Base-by-base conservation (phyloP, 1,140 invertebrate genomes). In the Bombus ignitus region DNA sequence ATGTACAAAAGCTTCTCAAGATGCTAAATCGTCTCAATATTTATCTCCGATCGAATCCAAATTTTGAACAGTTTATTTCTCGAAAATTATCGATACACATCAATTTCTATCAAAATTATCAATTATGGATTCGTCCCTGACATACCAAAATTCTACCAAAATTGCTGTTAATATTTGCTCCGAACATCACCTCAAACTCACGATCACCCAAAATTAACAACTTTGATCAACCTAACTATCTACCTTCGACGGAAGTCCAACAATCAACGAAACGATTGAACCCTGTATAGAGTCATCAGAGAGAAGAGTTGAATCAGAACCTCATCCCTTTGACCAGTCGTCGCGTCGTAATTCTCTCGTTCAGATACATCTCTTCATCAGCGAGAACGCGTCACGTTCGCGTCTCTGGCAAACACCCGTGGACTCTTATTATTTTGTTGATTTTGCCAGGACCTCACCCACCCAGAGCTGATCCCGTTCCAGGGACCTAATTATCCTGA, bases 351-450 rank as follows among this genome's bases (percentile, higher is more conserved):
- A 82, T 59, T 86, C 86, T 82, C 81, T 39, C 70, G 81, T 89
- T 91, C 88, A 83, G 85, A n/a, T 78, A 59, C 28, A 42, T 39
- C 65, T 79, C 75, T 57, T 84, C 76, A 79, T 71, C 74, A 57
- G 47, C 62, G 28, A 28, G 66, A 25, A 79, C 81, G 39, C 75
- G 74, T 71, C 82, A 66, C 82, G 75, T 79, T 65, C 47, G 39
- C 75, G 75, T 84, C 75, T 57, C 88, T 73, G 85, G 85, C 88
- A 88, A 91, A 90, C 91, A 90, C 89, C 87, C 83, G 66, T 86
- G 81, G 87, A 59, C 81, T 81, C 84, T 89, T 89, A 90, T 90
- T 90, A 92, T 93, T 93, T 93, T 91, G 83, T 92, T 88, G 90
- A 92, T 94, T 93, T 93, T 92, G 87, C 87, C 71, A 77, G 83